A percentile compares a stretch with the other conserved stretches of the same genome.
These are phyloP conservation scores for Stenoptilia bipunctidactyla DNA, from an alignment of 2,888 invertebrate species.

Conservation along the genomic window DNA sequence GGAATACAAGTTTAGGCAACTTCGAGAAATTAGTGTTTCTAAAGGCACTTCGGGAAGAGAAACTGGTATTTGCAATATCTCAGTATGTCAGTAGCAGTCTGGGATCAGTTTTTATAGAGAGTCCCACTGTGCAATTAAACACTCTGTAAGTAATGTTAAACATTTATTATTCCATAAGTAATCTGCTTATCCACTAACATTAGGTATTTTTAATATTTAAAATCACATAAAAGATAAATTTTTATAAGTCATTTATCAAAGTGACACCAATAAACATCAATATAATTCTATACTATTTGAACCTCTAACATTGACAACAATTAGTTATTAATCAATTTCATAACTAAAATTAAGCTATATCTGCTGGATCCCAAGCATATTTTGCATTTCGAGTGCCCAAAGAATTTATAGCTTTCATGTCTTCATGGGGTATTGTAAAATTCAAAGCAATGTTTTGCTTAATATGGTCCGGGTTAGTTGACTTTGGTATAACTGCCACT, in stretches of 20 bases:
- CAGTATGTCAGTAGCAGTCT: slow-evolving; percentile 83
- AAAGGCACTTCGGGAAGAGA: slow-evolving; percentile 83
- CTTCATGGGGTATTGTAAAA: slow-evolving; percentile 65
- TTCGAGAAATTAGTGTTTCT: slow-evolving; percentile 88
- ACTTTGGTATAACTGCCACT: slow-evolving; percentile 78
- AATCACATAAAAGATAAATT: no score
- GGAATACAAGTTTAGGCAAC: slow-evolving; percentile 74
- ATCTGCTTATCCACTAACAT: no score
- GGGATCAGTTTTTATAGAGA: slow-evolving; percentile 85
- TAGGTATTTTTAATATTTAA: no score
- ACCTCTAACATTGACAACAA: no score
- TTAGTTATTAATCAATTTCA: no score
- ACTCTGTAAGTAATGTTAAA: slow-evolving; percentile 60
- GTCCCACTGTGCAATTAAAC: slow-evolving; percentile 79
- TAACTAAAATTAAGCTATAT: slow-evolving; percentile 25
- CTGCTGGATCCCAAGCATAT: slow-evolving; percentile 37
- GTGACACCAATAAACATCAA: no score
- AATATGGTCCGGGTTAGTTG: slow-evolving; percentile 67
- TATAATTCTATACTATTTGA: no score
- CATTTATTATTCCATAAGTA: not conserved
- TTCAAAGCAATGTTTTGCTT: slow-evolving; percentile 70
- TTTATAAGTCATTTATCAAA: no score
- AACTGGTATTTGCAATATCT: slow-evolving; percentile 84
- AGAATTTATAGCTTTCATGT: slow-evolving; percentile 44
- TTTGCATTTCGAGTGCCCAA: slow-evolving; percentile 25